A percentile compares a stretch with the other conserved stretches of the same genome.
Evolutionary conservation across 2,113 vertebrate species (phyloP).

Genomic region (Alectura lathami): DNA sequence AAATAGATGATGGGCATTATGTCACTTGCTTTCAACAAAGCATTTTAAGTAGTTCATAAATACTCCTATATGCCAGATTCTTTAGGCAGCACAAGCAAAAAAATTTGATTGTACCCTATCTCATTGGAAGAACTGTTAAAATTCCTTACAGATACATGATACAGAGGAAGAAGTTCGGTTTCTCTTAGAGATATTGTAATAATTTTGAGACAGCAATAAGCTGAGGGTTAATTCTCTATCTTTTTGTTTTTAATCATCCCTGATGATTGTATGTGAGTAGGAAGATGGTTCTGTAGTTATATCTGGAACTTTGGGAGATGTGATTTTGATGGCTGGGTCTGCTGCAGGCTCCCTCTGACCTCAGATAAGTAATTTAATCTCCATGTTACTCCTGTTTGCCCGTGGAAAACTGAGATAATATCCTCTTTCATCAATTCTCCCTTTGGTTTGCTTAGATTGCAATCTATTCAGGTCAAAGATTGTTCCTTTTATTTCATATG

Average conservation of each 20-base stretch:
- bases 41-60: conserved; percentile 17
- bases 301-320: not conserved
- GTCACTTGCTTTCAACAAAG: conserved; percentile 19
- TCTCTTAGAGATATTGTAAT: not conserved
- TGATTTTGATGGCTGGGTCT: not conserved
- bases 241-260: not conserved
- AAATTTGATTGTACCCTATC: not conserved
- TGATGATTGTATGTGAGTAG: not conserved
- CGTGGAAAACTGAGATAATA: conserved; percentile 4
- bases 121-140: not conserved
- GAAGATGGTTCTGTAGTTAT: not conserved
- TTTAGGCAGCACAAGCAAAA: not conserved
- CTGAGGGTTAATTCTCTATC: not conserved
- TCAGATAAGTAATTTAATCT: conserved; percentile 14
- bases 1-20: not conserved
- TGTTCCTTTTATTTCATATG: not conserved
- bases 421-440: conserved; percentile 16
- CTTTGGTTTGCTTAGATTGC: conserved; percentile 29
- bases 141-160: not conserved
- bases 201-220: not conserved
- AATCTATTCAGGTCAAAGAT: conserved; percentile 54
- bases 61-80: conserved; percentile 22
- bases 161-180: not conserved
- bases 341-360: not conserved
- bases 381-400: not conserved